Evolutionary conservation across 2,888 invertebrate genomes (phyloP).

Genomic region (Sminthurinus aureus): DNA sequence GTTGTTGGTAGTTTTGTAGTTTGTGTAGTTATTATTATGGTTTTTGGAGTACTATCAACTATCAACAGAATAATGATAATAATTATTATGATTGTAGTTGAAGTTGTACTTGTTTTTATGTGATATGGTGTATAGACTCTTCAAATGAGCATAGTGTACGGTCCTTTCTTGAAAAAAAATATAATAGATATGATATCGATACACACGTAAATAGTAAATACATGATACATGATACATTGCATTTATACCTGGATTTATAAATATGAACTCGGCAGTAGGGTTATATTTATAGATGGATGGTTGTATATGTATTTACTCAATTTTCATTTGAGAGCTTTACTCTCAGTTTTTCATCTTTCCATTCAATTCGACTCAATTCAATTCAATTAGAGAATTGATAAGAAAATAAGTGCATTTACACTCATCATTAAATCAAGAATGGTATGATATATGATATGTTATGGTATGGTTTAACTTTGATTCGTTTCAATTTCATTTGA

Average conservation of each 20-base stretch:
- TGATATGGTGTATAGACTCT: slow-evolving; percentile 1
- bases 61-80: too few relatives aligned
- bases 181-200: too few relatives aligned
- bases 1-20: not conserved
- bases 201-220: too few relatives aligned
- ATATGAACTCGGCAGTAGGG: not conserved
- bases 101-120: not conserved
- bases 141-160: too few relatives aligned
- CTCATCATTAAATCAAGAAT: not conserved
- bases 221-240: too few relatives aligned
- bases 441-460: too few relatives aligned
- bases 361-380: not conserved
- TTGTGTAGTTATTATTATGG: not conserved
- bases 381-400: not conserved
- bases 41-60: too few relatives aligned
- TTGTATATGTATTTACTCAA: not conserved
- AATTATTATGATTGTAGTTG: not conserved
- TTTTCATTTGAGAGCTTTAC: not conserved
- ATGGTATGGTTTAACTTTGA: not conserved
- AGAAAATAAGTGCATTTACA: not conserved
- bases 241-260: too few relatives aligned
- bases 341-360: not conserved
- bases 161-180: too few relatives aligned
- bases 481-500: not conserved
- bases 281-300: not conserved